Percentiles rank a stretch among this genome's conserved stretches.
Conservation (phyloP, 1,140 invertebrate species). For the Chelonus insularis region DNA sequence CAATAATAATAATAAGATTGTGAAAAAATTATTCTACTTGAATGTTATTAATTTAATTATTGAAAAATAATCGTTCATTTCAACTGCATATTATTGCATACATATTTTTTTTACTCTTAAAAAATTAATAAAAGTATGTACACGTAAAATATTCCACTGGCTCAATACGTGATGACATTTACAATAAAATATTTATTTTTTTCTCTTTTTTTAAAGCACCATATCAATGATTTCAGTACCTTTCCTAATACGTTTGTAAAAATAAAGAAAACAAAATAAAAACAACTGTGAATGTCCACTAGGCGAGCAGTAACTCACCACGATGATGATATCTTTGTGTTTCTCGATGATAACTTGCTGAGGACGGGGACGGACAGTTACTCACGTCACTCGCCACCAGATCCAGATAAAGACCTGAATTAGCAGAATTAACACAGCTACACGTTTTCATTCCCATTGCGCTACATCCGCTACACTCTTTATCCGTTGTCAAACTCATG, state of each 20-base stretch:
- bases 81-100: too few species aligned
- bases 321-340: conserved; percentile 61
- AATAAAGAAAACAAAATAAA: conserved; percentile 15
- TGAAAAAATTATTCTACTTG: too few species aligned
- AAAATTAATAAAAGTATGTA: background rate
- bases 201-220: too few species aligned
- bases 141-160: background rate
- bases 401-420: conserved; percentile 51
- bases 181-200: too few species aligned
- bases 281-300: conserved; percentile 39
- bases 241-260: too few species aligned
- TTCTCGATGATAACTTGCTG: conserved; percentile 39
- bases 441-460: conserved; percentile 49
- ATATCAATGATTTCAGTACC: too few species aligned
- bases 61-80: too few species aligned
- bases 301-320: conserved; percentile 67
- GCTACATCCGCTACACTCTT: conserved; percentile 58
- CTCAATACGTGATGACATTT: too few species aligned
- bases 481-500: conserved; percentile 63
- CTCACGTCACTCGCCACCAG: conserved; percentile 42
- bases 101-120: background rate
- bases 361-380: conserved; percentile 40
- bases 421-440: conserved; percentile 48
- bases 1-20: too few species aligned
- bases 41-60: too few species aligned